phyloP scores from a whole-genome alignment of 2,113 vertebrate species.

The Notothenia coriiceps region DNA sequence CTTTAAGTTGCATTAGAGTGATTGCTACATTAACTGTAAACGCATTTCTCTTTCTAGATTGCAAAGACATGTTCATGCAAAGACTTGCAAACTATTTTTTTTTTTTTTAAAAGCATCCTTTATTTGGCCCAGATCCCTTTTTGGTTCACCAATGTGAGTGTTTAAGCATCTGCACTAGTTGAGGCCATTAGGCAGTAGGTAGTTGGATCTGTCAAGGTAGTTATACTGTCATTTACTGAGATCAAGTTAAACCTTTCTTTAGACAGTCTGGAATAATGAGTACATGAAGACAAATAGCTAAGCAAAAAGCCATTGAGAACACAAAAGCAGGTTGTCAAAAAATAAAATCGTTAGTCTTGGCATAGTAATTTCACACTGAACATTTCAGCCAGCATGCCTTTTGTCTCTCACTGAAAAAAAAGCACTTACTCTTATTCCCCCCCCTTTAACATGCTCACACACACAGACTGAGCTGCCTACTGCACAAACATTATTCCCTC shows the following conservation, averaged over 20 bases:
- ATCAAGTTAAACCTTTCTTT: slow-evolving; percentile 57
- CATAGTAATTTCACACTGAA: slow-evolving; percentile 63
- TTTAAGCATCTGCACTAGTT: slow-evolving; percentile 30
- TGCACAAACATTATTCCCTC: slow-evolving; percentile 68
- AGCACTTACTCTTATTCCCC: slow-evolving; percentile 63
- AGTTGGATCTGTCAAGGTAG: slow-evolving; percentile 25
- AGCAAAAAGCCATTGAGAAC: slow-evolving; percentile 50
- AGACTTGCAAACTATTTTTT: neutral
- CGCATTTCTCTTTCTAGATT: neutral
- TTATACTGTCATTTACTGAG: slow-evolving; percentile 66
- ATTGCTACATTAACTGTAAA: neutral
- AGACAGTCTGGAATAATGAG: slow-evolving; percentile 55
- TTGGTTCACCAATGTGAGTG: slow-evolving; percentile 21
- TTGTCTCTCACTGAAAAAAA: slow-evolving; percentile 54
- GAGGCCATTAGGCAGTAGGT: slow-evolving; percentile 45
- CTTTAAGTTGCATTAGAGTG: neutral
- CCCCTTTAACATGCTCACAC: slow-evolving; percentile 55
- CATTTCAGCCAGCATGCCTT: slow-evolving; percentile 55
- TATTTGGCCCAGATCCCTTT: neutral
- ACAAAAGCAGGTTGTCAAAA: slow-evolving; percentile 70
- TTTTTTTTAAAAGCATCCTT: neutral
- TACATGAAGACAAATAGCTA: slow-evolving; percentile 50
- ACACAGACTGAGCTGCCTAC: slow-evolving; percentile 28
- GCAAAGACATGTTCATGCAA: neutral
- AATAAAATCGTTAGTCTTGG: slow-evolving; percentile 58